Conservation (phyloP, 2,797 vertebrate genomes). For the Poeciliopsis gracilis region DNA sequence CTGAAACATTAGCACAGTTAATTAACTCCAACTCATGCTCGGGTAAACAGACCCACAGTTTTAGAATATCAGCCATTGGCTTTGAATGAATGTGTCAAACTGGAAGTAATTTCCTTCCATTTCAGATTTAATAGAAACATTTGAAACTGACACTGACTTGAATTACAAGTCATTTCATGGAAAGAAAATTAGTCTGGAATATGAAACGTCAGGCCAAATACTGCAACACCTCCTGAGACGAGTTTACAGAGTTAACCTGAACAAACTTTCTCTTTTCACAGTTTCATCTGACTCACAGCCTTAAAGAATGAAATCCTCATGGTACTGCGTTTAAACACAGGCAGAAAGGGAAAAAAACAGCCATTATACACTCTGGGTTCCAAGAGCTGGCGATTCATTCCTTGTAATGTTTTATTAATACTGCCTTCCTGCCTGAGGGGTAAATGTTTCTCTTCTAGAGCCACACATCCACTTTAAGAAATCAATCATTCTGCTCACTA, state of each 20-base stretch:
- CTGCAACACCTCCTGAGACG: slow-evolving; percentile 25
- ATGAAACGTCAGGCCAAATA: slow-evolving; percentile 29
- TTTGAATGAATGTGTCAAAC: slow-evolving; percentile 66
- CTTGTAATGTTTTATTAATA: slow-evolving; percentile 82
- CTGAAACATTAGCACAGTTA: slow-evolving; percentile 70
- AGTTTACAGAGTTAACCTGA: slow-evolving; percentile 31
- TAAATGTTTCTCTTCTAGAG: slow-evolving; percentile 67
- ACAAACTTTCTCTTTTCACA: slow-evolving; percentile 13
- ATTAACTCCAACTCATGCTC: slow-evolving; percentile 66
- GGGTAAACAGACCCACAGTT: slow-evolving; percentile 62
- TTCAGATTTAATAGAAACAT: slow-evolving; percentile 64
- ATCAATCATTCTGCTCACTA: slow-evolving; percentile 74
- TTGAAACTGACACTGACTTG: slow-evolving; percentile 43
- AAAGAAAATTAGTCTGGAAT: slow-evolving; percentile 17
- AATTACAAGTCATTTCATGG: slow-evolving; percentile 43
- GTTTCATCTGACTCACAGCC: slow-evolving; percentile 4
- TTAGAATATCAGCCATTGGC: slow-evolving; percentile 48
- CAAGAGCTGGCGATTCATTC: slow-evolving; percentile 61
- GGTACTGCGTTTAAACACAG: slow-evolving; percentile 47
- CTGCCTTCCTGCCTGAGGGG: slow-evolving; percentile 65
- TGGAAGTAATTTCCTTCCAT: slow-evolving; percentile 61
- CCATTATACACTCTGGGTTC: slow-evolving; percentile 61
- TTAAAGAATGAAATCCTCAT: slow-evolving; percentile 35
- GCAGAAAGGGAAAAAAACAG: slow-evolving; percentile 39
- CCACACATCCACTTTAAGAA: slow-evolving; percentile 64